phyloP scores from a whole-genome alignment of 2,113 vertebrate genomes.

The Vanacampus margaritifer region DNA sequence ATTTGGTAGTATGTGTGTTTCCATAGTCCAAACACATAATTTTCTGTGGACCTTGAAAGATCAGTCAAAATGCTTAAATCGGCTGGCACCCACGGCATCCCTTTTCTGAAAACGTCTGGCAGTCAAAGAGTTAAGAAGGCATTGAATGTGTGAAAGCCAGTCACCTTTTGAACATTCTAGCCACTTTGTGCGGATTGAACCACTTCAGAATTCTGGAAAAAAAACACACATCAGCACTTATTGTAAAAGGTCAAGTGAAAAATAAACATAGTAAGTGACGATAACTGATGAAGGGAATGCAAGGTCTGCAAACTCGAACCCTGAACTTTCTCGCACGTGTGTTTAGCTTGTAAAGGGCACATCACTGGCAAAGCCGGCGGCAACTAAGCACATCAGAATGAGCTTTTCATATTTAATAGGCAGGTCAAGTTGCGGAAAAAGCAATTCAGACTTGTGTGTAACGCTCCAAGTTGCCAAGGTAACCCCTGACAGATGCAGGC shows the following conservation, averaged over 20 bases:
- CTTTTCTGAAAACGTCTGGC: too few relatives aligned
- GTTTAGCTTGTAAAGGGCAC: constrained; percentile 35
- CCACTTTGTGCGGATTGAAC: neutral
- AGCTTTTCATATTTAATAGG: constrained; percentile 39
- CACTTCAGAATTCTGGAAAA: neutral
- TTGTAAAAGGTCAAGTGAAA: neutral
- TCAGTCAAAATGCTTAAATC: too few relatives aligned
- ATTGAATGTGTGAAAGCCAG: neutral
- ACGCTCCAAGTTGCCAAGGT: constrained; percentile 49
- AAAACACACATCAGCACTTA: neutral
- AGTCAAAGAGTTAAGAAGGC: too few relatives aligned
- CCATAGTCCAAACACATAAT: too few relatives aligned
- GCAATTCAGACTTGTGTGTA: constrained; percentile 18
- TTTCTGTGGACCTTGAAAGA: too few relatives aligned
- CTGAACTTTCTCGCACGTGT: constrained; percentile 8
- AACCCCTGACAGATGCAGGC: constrained; percentile 27
- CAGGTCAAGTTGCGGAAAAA: constrained; percentile 20
- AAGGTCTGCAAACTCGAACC: neutral
- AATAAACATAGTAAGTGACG: neutral
- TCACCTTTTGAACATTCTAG: neutral
- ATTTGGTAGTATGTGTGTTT: too few relatives aligned
- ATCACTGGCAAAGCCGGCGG: neutral
- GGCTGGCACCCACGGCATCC: too few relatives aligned
- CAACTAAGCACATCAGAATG: neutral
- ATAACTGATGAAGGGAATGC: neutral